Conservation (phyloP, 1,140 invertebrate species). For the Grapholita molesta region DNA sequence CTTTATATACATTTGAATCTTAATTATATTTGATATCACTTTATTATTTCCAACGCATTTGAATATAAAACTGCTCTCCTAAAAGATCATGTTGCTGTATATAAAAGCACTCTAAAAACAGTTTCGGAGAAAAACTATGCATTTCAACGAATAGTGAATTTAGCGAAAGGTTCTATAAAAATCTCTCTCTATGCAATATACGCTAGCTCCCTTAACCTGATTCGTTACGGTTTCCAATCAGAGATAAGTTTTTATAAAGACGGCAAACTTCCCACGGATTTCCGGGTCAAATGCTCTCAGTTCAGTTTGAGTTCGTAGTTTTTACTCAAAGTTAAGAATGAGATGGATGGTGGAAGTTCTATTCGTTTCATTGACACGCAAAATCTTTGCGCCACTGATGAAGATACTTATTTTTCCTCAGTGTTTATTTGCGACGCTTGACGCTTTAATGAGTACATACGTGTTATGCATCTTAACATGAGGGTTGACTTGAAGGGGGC, state of each 20-base stretch:
- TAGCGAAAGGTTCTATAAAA: background rate
- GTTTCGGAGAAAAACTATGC: background rate
- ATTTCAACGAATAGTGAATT: background rate
- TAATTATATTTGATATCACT: no score
- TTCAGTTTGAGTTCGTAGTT: background rate
- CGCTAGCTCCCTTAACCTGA: background rate
- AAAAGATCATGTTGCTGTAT: background rate
- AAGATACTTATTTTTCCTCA: no score
- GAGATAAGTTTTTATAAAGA: slow-evolving; percentile 3
- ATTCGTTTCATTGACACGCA: background rate
- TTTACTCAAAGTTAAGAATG: background rate
- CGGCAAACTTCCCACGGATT: background rate
- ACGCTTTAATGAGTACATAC: no score
- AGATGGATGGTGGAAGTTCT: background rate
- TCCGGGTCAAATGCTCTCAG: background rate
- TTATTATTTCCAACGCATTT: no score
- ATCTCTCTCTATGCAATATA: background rate
- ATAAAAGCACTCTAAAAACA: background rate
- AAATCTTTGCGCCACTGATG: background rate
- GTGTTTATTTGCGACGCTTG: no score
- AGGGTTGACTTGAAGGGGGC: no score
- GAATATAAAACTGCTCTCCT: background rate
- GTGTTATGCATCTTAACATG: no score
- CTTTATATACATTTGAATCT: no score
- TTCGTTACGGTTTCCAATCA: slow-evolving; percentile 2